These are phyloP conservation scores for Lepidochrysops patricia DNA, from an alignment of 2,888 invertebrate species.

Conservation along the genomic window DNA sequence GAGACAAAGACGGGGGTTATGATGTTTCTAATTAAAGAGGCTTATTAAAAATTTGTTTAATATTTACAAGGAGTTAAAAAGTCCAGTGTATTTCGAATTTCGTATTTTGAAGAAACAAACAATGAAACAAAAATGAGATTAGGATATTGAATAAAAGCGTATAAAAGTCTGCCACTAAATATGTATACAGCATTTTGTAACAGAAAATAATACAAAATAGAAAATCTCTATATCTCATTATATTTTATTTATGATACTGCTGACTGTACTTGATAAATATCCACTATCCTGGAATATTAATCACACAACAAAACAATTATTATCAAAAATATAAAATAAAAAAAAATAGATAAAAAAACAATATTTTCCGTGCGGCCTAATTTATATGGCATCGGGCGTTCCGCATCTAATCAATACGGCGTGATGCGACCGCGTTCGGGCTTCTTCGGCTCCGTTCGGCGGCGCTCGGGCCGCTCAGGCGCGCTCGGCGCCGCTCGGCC, in stretches of 20 bases:
- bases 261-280: not conserved
- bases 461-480: conserved; percentile 36
- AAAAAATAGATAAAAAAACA: conserved; percentile 33
- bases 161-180: too few species aligned
- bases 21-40: conserved; percentile 5
- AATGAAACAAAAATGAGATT: too few species aligned
- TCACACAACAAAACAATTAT: not conserved
- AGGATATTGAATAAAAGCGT: too few species aligned
- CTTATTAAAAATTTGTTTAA: conserved; percentile 9
- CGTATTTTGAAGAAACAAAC: too few species aligned
- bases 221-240: too few species aligned
- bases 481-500: conserved; percentile 48
- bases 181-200: too few species aligned
- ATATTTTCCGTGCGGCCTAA: conserved; percentile 70
- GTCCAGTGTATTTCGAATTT: not conserved
- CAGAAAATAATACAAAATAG: too few species aligned
- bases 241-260: not conserved
- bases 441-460: conserved; percentile 45
- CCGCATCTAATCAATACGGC: conserved; percentile 75
- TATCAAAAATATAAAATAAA: not conserved
- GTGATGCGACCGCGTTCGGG: conserved; percentile 56
- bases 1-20: conserved; percentile 18
- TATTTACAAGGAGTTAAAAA: conserved; percentile 9
- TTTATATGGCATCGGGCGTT: conserved; percentile 72
- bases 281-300: not conserved